Conservation (phyloP, 2,888 invertebrate genomes). For the Vanessa cardui region DNA sequence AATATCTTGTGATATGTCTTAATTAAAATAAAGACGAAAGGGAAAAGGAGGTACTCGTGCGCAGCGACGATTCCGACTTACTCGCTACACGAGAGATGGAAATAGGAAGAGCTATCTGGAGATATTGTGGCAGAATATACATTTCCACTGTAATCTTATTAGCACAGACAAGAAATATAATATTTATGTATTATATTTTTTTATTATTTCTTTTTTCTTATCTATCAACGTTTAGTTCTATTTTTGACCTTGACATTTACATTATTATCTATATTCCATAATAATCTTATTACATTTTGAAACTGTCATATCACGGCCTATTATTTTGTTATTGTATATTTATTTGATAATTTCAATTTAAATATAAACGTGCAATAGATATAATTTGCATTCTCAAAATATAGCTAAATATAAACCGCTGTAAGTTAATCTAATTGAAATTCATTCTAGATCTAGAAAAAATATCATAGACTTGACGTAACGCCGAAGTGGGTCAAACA, state of each 20-base stretch:
- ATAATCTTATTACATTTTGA: too few relatives aligned
- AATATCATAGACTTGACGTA: slow-evolving; percentile 21
- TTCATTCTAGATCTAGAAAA: not conserved
- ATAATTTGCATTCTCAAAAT: too few relatives aligned
- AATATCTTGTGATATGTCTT: slow-evolving; percentile 14
- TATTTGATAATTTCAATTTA: too few relatives aligned
- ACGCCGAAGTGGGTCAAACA: slow-evolving; percentile 34
- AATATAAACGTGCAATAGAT: too few relatives aligned
- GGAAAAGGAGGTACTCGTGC: slow-evolving; percentile 26
- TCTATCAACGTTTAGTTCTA: too few relatives aligned
- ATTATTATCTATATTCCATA: too few relatives aligned
- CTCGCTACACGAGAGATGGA: not conserved
- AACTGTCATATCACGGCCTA: too few relatives aligned
- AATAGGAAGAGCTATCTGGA: slow-evolving; percentile 3
- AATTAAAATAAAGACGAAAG: slow-evolving; percentile 32
- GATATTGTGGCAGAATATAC: slow-evolving; percentile 8
- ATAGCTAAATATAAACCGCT: too few relatives aligned
- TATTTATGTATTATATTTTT: not conserved
- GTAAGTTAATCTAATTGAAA: not conserved
- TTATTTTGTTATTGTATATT: too few relatives aligned
- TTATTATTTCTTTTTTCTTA: too few relatives aligned
- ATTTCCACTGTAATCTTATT: not conserved
- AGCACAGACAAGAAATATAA: not conserved
- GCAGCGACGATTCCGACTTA: slow-evolving; percentile 1
- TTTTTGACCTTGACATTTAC: too few relatives aligned